Evolutionary conservation across 2,888 invertebrate species (phyloP), one percentile per base, ranked within the genome.

Genomic region (Griposia aprilina): DNA sequence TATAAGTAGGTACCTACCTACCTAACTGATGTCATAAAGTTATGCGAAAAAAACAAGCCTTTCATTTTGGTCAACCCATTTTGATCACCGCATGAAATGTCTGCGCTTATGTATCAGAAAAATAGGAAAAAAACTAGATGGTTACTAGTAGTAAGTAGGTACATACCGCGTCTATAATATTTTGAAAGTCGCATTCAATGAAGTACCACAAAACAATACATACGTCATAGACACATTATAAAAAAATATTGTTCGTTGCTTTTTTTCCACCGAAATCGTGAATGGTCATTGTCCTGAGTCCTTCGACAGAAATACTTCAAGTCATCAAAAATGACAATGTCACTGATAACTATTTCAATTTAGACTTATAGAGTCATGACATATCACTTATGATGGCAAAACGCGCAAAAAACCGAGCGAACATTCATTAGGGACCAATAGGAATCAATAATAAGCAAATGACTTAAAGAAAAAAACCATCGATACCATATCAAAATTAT

Each of bases 271-370:
- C 23, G 30, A 66, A 71, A 82, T 75, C 63, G 66, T 83, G 68
- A 79, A 78, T 85, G 83, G 82, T 88, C 82, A 84, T 77, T 87
- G 81, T 81, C 83, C 80, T 63, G 45, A 76, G 74, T 74, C 80
- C 78, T 65, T 36, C 30, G 41, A 59, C 74, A 82, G 67, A 82
- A 88, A 84, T 80, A 72, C 48, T 77, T 73, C 75, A 82, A 89
- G 79, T 85, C 82, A 87, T 88, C 81, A 89, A 59, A 89, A 81
- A 82, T 85, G 86, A 88, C 90, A 90, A 77, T 78, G 85, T 88
- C 89, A 88, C 83, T 82, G 89, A 90, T 89, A 90, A 86, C 79
- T 84, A 83, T 83, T 87, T 90, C 88, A 90, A 88, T 89, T 89
- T 83, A 78, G 77, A 82, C 80, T 63, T 83, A 80, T 86, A 76